Conservation (phyloP, 92 coral and sea anemone species). For the Porites rus region DNA sequence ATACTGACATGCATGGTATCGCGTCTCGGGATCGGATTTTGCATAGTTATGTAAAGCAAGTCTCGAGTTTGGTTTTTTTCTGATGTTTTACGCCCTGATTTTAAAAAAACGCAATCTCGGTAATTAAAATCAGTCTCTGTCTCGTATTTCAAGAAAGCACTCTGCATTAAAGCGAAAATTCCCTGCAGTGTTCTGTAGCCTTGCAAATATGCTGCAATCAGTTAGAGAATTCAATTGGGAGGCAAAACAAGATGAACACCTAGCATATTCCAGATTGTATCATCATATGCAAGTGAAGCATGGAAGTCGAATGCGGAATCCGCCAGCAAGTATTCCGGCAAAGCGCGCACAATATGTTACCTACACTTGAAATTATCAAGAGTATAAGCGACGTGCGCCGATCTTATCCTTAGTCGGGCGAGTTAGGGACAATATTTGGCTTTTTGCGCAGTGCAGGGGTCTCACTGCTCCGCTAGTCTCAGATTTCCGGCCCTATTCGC, state of each 20-base stretch:
- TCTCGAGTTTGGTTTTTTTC: neutral
- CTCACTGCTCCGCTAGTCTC: neutral
- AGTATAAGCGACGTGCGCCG: constrained; percentile 1
- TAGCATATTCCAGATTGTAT: neutral
- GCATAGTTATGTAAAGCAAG: neutral
- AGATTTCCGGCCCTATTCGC: neutral
- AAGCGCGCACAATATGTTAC: neutral
- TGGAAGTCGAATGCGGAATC: neutral
- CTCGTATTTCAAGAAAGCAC: neutral
- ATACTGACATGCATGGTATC: neutral
- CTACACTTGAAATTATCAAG: neutral
- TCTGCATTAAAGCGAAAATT: neutral
- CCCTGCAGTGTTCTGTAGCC: neutral
- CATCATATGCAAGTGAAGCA: neutral
- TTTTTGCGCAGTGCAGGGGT: neutral
- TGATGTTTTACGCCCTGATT: neutral
- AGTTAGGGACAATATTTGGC: neutral
- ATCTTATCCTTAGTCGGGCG: neutral
- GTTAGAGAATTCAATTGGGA: no score
- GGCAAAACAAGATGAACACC: neutral
- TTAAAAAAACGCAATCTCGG: neutral
- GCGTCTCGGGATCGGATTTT: neutral
- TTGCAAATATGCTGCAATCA: no score
- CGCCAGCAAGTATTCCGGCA: neutral
- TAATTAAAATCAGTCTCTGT: neutral